Evolutionary conservation across 2,113 vertebrate genomes (phyloP).

Genomic region (rat (Rattus norvegicus)): GRCr8 NC_086024.1:49700001-49700500

Average conservation of each 20-base stretch:
- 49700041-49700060: background rate
- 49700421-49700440: background rate
- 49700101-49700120: rapidly evolving
- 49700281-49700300: background rate
- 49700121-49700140: rapidly evolving
- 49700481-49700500: background rate
- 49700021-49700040: too few relatives aligned
- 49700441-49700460: rapidly evolving
- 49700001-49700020: background rate
- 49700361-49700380: background rate
- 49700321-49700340: rapidly evolving
- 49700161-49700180: background rate
- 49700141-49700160: rapidly evolving
- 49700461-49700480: too few relatives aligned
- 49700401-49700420: rapidly evolving
- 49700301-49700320: rapidly evolving
- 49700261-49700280: background rate
- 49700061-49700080: background rate
- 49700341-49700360: rapidly evolving
- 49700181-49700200: background rate
- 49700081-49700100: background rate
- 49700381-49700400: too few relatives aligned
- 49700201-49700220: background rate
- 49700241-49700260: background rate
- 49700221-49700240: background rate